Conservation (phyloP, 2,888 invertebrate genomes). For the Alitta virens region DNA sequence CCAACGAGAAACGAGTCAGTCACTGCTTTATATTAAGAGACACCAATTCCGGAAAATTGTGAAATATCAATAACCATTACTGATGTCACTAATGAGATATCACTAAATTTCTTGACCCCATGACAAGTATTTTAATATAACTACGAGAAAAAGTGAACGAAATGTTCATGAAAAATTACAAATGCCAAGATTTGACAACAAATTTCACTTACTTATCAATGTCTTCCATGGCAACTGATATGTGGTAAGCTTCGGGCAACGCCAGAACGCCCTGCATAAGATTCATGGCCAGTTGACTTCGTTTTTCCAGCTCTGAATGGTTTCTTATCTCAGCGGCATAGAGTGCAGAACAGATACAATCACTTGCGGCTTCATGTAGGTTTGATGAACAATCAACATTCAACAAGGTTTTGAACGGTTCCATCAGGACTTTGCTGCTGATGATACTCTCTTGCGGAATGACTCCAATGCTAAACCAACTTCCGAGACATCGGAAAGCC, state of each 20-base stretch:
- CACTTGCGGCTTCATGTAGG: slow-evolving; percentile 86
- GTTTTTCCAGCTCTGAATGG: neutral
- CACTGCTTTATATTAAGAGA: too few species aligned
- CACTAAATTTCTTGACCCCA: too few species aligned
- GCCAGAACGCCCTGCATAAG: slow-evolving; percentile 79
- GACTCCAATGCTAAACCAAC: slow-evolving; percentile 85
- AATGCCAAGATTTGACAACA: too few species aligned
- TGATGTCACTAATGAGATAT: too few species aligned
- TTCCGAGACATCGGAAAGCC: slow-evolving; percentile 81
- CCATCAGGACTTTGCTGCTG: slow-evolving; percentile 48
- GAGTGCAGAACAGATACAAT: slow-evolving; percentile 82
- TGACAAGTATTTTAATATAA: too few species aligned
- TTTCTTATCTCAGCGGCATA: slow-evolving; percentile 71
- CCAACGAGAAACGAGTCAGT: too few species aligned
- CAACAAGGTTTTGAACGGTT: slow-evolving; percentile 56
- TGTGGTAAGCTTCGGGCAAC: slow-evolving; percentile 81
- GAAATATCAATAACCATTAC: too few species aligned
- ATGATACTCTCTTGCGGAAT: slow-evolving; percentile 74
- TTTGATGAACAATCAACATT: slow-evolving; percentile 58
- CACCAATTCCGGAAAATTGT: too few species aligned
- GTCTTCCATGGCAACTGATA: slow-evolving; percentile 90
- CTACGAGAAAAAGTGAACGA: too few species aligned
- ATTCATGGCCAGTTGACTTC: slow-evolving; percentile 66
- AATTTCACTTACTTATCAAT: slow-evolving; percentile 68
- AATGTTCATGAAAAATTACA: too few species aligned